Percentiles rank a stretch among this genome's conserved stretches.
These are phyloP conservation scores for Temnothorax unifasciatus DNA, from an alignment of 2,888 invertebrate species.

Conservation along the genomic window DNA sequence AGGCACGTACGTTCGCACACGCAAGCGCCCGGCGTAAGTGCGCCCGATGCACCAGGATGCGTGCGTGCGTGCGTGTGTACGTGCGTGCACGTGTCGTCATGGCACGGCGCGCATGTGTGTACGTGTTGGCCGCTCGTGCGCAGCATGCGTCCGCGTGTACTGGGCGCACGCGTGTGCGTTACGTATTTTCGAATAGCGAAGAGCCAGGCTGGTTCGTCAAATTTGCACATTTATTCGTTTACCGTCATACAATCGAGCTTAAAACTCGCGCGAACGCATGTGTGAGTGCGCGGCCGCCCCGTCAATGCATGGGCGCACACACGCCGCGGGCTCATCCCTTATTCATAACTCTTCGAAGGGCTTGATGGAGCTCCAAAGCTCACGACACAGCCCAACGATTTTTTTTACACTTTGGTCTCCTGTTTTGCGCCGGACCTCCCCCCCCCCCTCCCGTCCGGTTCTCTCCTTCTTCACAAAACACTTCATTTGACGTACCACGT, in stretches of 20 bases:
- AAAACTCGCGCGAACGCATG: slow-evolving; percentile 75
- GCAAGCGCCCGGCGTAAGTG: slow-evolving; percentile 11
- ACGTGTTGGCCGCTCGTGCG: slow-evolving; percentile 49
- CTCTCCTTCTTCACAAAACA: slow-evolving; percentile 67
- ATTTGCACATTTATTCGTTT: slow-evolving; percentile 85
- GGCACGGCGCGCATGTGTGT: slow-evolving; percentile 55
- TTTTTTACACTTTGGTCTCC: slow-evolving; percentile 56
- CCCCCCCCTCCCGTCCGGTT: not conserved
- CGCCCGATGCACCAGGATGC: slow-evolving; percentile 33
- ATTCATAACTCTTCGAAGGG: slow-evolving; percentile 80
- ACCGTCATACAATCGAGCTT: slow-evolving; percentile 79
- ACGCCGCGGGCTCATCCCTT: slow-evolving; percentile 77
- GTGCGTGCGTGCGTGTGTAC: slow-evolving; percentile 14
- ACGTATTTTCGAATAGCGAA: slow-evolving; percentile 57
- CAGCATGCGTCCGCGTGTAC: slow-evolving; percentile 56
- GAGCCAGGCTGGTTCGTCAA: slow-evolving; percentile 77
- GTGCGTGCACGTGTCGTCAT: slow-evolving; percentile 45
- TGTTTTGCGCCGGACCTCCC: slow-evolving; percentile 48
- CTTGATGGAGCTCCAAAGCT: slow-evolving; percentile 74
- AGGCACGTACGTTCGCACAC: slow-evolving; percentile 49
- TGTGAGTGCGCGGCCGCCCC: slow-evolving; percentile 68
- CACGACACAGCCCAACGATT: slow-evolving; percentile 63
- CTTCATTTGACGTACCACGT: slow-evolving; percentile 68
- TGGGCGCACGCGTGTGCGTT: slow-evolving; percentile 58
- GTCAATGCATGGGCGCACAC: slow-evolving; percentile 63